A percentile compares a stretch with the other conserved stretches of the same genome.
phyloP scores from a whole-genome alignment of 2,888 invertebrate species.

The Thecophora atra region DNA sequence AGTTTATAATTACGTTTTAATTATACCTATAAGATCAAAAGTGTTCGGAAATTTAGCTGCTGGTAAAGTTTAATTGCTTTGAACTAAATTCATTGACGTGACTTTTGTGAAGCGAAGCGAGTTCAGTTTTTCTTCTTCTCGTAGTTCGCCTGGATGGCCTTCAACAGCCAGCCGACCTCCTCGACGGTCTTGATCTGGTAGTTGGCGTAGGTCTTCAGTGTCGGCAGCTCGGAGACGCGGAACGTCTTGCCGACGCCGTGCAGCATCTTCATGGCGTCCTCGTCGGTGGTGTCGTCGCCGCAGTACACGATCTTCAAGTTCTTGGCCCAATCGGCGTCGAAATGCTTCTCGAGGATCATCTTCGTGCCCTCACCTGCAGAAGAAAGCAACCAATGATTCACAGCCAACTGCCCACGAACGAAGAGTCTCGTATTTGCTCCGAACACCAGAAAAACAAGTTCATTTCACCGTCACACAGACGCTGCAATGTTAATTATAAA shows the following conservation, averaged over 20 bases:
- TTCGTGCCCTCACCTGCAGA: slow-evolving; percentile 73
- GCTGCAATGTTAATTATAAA: too few relatives aligned
- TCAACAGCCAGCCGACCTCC: slow-evolving; percentile 77
- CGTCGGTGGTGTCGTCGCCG: slow-evolving; percentile 89
- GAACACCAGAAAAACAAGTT: too few relatives aligned
- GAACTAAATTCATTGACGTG: background rate
- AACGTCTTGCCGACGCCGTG: slow-evolving; percentile 75
- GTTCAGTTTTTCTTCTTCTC: slow-evolving; percentile 52
- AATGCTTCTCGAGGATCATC: slow-evolving; percentile 79
- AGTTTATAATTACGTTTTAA: slow-evolving; percentile 4
- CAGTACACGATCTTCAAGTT: slow-evolving; percentile 83
- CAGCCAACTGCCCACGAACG: too few relatives aligned
- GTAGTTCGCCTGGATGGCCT: slow-evolving; percentile 70
- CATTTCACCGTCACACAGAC: too few relatives aligned
- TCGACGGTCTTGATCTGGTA: slow-evolving; percentile 78
- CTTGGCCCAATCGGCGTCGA: slow-evolving; percentile 82
- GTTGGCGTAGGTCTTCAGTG: slow-evolving; percentile 77
- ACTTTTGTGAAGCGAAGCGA: background rate
- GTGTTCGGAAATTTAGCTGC: background rate
- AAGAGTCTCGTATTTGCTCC: too few relatives aligned
- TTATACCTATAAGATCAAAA: slow-evolving; percentile 10
- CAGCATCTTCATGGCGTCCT: slow-evolving; percentile 86
- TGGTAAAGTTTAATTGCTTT: slow-evolving; percentile 12
- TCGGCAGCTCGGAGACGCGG: slow-evolving; percentile 76
- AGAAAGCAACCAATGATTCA: too few relatives aligned